phyloP scores from a whole-genome alignment of 2,797 vertebrate species.

The Peromyscus eremicus region DNA sequence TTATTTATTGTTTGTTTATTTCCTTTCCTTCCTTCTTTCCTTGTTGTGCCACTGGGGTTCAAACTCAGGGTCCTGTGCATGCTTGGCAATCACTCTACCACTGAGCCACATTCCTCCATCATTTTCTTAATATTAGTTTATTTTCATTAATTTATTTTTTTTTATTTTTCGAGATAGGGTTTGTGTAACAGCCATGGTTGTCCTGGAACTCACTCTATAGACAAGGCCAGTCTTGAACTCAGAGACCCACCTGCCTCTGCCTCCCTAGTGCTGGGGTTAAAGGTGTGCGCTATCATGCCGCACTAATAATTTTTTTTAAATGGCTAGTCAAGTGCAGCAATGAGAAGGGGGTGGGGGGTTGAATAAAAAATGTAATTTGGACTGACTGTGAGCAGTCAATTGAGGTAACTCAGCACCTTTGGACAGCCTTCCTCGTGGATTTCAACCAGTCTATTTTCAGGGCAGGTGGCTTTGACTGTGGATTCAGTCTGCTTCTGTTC shows the following conservation, averaged over 20 bases:
- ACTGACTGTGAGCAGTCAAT: background rate
- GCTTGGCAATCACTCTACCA: background rate
- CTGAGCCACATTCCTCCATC: background rate
- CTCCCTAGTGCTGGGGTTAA: background rate
- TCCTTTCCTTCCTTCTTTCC: background rate
- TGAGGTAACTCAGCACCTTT: background rate
- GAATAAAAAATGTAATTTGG: background rate
- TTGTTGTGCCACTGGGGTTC: background rate
- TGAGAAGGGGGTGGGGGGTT: background rate
- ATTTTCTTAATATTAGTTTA: background rate
- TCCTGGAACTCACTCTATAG: background rate
- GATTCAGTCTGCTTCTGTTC: background rate
- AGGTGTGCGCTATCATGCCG: background rate
- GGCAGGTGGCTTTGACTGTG: conserved; percentile 20
- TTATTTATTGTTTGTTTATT: too few relatives aligned
- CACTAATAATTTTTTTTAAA: background rate
- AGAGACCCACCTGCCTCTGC: background rate
- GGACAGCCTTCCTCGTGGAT: background rate
- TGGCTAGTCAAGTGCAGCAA: background rate
- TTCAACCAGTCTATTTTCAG: background rate
- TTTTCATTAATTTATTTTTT: background rate
- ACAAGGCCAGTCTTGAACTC: background rate
- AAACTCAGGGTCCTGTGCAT: background rate
- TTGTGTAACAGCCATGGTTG: background rate
- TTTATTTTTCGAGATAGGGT: background rate